Percentiles rank a stretch among this genome's conserved stretches.
phyloP scores from a whole-genome alignment of 2,797 vertebrate species.

The Phrynocephalus vlangalii region DNA sequence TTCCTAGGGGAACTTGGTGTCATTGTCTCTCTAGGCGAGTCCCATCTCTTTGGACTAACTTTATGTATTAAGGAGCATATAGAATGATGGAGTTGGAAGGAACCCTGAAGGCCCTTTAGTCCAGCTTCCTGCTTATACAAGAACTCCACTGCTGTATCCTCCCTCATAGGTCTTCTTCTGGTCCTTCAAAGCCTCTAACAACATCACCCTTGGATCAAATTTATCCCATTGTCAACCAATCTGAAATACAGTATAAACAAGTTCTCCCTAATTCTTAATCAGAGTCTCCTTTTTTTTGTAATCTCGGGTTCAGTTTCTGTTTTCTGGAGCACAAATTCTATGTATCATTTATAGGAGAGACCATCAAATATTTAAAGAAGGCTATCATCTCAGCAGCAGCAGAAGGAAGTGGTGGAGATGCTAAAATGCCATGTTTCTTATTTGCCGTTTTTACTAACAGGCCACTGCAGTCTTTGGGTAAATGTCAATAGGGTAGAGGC shows the following conservation, averaged over 20 bases:
- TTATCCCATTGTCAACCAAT: neutral
- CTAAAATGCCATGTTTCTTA: neutral
- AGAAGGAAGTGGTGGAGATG: neutral
- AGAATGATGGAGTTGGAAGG: neutral
- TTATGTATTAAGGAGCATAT: constrained; percentile 1
- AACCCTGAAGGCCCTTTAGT: neutral
- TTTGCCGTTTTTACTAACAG: neutral
- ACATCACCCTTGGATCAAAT: neutral
- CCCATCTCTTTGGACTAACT: neutral
- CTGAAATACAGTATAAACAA: neutral
- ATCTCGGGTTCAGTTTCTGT: neutral
- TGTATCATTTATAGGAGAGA: neutral
- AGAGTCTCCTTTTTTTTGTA: neutral
- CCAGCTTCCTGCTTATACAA: neutral
- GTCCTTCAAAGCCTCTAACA: neutral
- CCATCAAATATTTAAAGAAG: neutral
- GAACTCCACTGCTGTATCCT: neutral
- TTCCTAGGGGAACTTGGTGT: neutral
- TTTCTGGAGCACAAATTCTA: neutral
- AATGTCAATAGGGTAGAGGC: no score
- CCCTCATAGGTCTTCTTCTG: neutral
- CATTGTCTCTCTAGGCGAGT: neutral
- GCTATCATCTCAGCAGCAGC: neutral
- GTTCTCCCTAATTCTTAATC: neutral
- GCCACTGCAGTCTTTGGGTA: neutral